phyloP scores from a whole-genome alignment of 2,797 vertebrate species.

The Alcedo atthis region DNA sequence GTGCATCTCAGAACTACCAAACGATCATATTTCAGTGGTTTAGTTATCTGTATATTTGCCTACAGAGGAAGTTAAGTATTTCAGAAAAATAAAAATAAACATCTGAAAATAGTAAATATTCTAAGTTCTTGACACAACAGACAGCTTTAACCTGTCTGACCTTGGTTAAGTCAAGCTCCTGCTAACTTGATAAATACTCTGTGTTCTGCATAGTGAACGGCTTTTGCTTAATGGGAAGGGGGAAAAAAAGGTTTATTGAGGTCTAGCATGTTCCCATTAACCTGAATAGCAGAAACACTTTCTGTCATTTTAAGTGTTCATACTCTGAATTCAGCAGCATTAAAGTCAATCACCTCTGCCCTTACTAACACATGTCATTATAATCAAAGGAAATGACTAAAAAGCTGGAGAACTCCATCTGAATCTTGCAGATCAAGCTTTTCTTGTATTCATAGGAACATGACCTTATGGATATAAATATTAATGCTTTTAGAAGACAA shows the following conservation, averaged over 20 bases:
- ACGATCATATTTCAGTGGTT: neutral
- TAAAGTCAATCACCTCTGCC: slow-evolving; percentile 28
- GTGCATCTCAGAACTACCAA: neutral
- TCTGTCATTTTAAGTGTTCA: slow-evolving; percentile 53
- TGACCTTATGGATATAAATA: slow-evolving; percentile 48
- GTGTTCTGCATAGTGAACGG: neutral
- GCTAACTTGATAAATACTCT: neutral
- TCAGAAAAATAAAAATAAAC: neutral
- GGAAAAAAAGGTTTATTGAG: slow-evolving; percentile 42
- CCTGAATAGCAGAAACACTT: slow-evolving; percentile 32
- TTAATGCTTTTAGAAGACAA: slow-evolving; percentile 49
- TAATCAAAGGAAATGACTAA: slow-evolving; percentile 47
- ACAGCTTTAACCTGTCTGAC: neutral
- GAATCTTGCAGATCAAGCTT: neutral
- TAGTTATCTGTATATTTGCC: neutral
- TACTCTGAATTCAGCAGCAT: slow-evolving; percentile 14
- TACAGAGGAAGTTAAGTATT: neutral
- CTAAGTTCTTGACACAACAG: neutral
- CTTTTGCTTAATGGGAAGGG: slow-evolving; percentile 27
- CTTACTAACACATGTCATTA: slow-evolving; percentile 35
- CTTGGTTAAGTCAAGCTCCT: slow-evolving; percentile 32
- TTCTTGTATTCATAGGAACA: neutral
- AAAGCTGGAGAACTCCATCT: slow-evolving; percentile 15
- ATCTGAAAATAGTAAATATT: neutral
- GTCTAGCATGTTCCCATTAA: slow-evolving; percentile 54